These are phyloP conservation scores for Psophia crepitans DNA, from an alignment of 2,113 vertebrate species.

Conservation along the genomic window DNA sequence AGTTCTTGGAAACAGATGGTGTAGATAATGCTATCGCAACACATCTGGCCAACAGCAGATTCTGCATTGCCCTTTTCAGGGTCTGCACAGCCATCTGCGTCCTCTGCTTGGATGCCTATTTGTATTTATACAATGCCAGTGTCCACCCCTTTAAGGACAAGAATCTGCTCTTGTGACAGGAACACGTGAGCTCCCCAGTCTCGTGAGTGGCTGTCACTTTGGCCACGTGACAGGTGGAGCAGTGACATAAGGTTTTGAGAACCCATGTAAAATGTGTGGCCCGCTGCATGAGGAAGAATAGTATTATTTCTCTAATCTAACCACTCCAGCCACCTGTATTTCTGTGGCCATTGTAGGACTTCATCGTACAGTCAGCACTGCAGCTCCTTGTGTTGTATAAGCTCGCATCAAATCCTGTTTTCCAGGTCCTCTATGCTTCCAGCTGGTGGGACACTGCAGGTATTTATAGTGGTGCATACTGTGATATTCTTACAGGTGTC, in stretches of 20 bases:
- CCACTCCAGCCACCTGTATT: neutral
- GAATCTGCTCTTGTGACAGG: neutral
- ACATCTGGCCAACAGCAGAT: neutral
- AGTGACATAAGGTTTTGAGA: neutral
- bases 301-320: neutral
- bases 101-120: neutral
- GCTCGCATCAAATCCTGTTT: neutral
- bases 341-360: neutral
- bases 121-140: neutral
- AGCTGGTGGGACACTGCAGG: neutral
- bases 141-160: neutral
- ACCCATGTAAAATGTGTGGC: neutral
- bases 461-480: neutral
- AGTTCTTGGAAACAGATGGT: neutral
- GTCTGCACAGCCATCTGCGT: neutral
- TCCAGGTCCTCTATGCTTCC: neutral
- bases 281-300: neutral
- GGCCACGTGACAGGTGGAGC: neutral
- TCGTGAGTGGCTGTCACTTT: fast-evolving
- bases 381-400: neutral
- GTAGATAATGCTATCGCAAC: neutral
- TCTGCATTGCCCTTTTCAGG: neutral
- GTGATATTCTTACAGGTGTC: neutral
- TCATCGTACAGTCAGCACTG: neutral
- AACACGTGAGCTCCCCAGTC: neutral